A percentile compares a stretch with the other conserved stretches of the same genome.
Evolutionary conservation across 2,888 invertebrate genomes (phyloP).

Genomic region (Melanostoma scalare): DNA sequence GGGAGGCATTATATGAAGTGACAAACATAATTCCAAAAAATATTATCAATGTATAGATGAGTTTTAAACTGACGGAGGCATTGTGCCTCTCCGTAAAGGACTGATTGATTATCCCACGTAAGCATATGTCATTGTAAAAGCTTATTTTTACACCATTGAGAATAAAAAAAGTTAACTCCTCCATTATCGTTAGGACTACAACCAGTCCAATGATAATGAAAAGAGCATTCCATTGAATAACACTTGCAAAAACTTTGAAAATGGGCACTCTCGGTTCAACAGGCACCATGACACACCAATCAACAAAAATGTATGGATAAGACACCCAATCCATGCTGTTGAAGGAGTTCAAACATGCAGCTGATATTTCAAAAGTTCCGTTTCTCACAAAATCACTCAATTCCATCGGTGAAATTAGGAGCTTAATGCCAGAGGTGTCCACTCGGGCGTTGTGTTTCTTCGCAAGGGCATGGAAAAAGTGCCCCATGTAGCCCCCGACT

Average conservation of each 20-base stretch:
- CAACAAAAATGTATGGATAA: conserved; percentile 76
- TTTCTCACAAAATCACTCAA: conserved; percentile 75
- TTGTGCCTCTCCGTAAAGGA: neutral
- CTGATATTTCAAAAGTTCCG: conserved; percentile 76
- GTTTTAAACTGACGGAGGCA: neutral
- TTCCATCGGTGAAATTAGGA: conserved; percentile 66
- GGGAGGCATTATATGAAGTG: too few species aligned
- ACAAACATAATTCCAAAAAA: too few species aligned
- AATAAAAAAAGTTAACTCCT: conserved; percentile 37
- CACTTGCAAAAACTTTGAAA: conserved; percentile 75
- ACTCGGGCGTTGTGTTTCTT: conserved; percentile 76
- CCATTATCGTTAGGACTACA: conserved; percentile 65
- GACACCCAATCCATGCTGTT: conserved; percentile 66
- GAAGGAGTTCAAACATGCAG: conserved; percentile 73
- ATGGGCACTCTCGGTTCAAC: conserved; percentile 77
- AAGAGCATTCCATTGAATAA: conserved; percentile 76
- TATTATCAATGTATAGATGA: neutral
- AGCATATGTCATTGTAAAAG: neutral
- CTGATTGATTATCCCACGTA: conserved; percentile 3
- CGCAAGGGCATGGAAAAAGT: conserved; percentile 76
- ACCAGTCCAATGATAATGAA: conserved; percentile 73
- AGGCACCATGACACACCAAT: conserved; percentile 78
- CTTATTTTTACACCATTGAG: conserved; percentile 18
- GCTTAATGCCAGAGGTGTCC: conserved; percentile 50
- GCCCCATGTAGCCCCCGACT: conserved; percentile 76